Percentiles rank a stretch among this genome's conserved stretches.
These are phyloP conservation scores for Sebastes aleutianus DNA, from an alignment of 2,797 vertebrate genomes.

Conservation along the genomic window DNA sequence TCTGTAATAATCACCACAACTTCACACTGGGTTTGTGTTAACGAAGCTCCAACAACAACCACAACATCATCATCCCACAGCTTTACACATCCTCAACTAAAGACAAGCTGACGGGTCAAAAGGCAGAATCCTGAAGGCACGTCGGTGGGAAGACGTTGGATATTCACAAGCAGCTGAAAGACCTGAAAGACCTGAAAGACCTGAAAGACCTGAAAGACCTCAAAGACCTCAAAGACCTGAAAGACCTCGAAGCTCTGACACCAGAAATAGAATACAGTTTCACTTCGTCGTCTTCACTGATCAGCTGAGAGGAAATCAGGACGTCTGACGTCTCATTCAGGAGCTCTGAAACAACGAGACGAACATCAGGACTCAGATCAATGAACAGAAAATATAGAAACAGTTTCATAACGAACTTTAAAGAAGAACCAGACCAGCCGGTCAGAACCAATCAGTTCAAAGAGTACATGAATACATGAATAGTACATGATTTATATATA, in stretches of 20 bases:
- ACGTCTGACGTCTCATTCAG: conserved; percentile 39
- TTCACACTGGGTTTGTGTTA: neutral
- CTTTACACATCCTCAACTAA: neutral
- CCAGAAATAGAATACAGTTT: too few species aligned
- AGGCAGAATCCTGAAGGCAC: conserved; percentile 20
- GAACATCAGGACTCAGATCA: neutral
- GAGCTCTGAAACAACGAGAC: conserved; percentile 36
- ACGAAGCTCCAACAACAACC: neutral
- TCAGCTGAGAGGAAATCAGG: conserved; percentile 11
- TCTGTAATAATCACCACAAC: neutral
- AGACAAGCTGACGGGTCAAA: neutral
- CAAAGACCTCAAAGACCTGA: neutral
- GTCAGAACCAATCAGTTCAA: too few species aligned
- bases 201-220: neutral
- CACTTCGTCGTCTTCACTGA: neutral
- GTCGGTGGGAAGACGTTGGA: conserved; percentile 29
- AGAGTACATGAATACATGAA: too few species aligned
- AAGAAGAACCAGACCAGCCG: too few species aligned
- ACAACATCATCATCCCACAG: too few species aligned
- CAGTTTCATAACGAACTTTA: too few species aligned
- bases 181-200: neutral
- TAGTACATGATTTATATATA: too few species aligned
- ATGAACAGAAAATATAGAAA: too few species aligned
- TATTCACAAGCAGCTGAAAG: conserved; percentile 31
- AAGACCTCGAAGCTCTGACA: neutral